Conservation (phyloP, 2,113 vertebrate genomes). For the Euleptes europaea region DNA sequence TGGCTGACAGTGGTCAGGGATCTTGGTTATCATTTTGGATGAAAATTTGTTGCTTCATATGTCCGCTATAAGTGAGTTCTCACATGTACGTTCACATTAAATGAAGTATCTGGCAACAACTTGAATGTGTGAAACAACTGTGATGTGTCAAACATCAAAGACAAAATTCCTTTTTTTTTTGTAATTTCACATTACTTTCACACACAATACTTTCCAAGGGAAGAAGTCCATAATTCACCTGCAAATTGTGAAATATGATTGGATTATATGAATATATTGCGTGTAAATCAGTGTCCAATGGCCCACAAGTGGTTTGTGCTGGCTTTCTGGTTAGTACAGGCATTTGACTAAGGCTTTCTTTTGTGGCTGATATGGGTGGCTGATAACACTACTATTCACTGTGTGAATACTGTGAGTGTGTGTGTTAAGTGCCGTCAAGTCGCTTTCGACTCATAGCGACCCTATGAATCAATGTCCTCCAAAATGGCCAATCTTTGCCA, state of each 20-base stretch:
- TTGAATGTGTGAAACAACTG: not conserved
- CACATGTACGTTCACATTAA: not conserved
- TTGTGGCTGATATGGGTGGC: not conserved
- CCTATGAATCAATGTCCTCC: no score
- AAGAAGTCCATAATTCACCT: not conserved
- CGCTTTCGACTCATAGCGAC: no score
- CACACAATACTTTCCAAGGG: not conserved
- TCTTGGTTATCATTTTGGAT: not conserved
- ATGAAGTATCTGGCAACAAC: not conserved
- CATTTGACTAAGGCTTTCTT: not conserved
- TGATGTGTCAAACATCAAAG: not conserved
- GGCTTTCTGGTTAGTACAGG: not conserved
- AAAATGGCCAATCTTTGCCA: no score
- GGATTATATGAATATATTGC: not conserved
- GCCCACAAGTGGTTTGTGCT: no score
- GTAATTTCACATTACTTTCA: not conserved
- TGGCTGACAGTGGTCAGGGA: not conserved
- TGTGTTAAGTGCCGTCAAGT: no score
- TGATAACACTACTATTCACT: not conserved
- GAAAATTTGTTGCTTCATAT: not conserved
- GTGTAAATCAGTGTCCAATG: not conserved
- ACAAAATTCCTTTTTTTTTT: not conserved
- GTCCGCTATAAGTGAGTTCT: not conserved
- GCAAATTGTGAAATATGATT: not conserved
- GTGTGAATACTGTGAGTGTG: not conserved